Conservation (phyloP, 2,113 vertebrate species). For the Tupaia tana region DNA sequence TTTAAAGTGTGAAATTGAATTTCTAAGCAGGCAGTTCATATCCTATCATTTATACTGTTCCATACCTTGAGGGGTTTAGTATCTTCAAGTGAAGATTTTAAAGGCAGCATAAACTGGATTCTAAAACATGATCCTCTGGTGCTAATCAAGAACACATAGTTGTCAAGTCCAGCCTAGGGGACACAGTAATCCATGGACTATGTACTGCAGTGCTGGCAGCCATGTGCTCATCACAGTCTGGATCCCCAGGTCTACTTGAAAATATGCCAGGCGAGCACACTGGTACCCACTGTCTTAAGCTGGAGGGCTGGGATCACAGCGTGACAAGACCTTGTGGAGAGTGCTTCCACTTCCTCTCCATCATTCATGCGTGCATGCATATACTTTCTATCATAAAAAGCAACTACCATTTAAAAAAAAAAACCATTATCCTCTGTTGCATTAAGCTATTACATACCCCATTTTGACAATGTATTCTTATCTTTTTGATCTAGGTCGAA, state of each 20-base stretch:
- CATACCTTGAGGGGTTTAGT: not conserved
- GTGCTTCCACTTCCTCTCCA: too few species aligned
- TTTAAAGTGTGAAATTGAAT: conserved; percentile 23
- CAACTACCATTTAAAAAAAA: too few species aligned
- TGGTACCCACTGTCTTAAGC: too few species aligned
- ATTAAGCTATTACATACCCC: not conserved
- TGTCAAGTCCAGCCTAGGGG: not conserved
- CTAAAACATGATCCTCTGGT: not conserved
- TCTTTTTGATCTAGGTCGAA: conserved; percentile 89
- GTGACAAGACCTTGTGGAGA: too few species aligned
- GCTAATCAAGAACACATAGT: not conserved
- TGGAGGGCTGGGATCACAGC: too few species aligned
- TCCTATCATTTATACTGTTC: not conserved
- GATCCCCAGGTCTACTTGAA: too few species aligned
- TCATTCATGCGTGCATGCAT: too few species aligned
- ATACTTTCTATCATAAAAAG: too few species aligned
- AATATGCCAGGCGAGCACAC: too few species aligned
- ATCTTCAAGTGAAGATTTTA: not conserved
- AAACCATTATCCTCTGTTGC: not conserved
- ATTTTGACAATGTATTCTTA: conserved; percentile 41
- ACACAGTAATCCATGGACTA: too few species aligned
- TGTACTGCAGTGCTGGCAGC: too few species aligned
- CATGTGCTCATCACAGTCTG: too few species aligned
- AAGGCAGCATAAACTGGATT: not conserved
- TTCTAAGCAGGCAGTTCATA: not conserved